phyloP scores from a whole-genome alignment of 2,797 vertebrate genomes.

The Nyctibius grandis region DNA sequence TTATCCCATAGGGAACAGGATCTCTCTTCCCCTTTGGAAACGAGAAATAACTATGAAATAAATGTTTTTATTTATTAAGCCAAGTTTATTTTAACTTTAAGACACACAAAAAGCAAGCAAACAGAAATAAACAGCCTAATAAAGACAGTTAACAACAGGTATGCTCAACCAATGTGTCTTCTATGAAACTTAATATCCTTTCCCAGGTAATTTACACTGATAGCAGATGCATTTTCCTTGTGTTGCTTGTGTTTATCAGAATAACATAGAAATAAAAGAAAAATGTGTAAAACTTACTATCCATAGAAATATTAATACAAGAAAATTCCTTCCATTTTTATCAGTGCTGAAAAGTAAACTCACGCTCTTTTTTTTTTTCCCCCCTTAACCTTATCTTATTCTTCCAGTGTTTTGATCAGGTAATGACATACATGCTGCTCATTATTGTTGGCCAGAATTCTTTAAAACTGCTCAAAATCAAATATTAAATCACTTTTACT shows the following conservation, averaged over 20 bases:
- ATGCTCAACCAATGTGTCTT: not conserved
- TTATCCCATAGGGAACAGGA: rapidly evolving
- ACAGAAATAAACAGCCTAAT: not conserved
- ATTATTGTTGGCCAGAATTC: not conserved
- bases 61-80: not conserved
- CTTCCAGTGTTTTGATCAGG: not conserved
- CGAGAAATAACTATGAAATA: not conserved
- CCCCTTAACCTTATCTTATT: not conserved
- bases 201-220: not conserved
- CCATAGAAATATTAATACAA: not conserved
- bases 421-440: not conserved
- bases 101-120: not conserved
- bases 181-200: not conserved
- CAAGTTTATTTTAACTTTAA: not conserved
- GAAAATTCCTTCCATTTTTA: not conserved
- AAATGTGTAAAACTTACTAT: not conserved
- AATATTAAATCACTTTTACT: not conserved
- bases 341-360: not conserved
- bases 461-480: slow-evolving; percentile 3
- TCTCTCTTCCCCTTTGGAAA: not conserved
- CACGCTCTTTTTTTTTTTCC: rapidly evolving
- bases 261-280: not conserved
- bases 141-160: not conserved
- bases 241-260: not conserved
- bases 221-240: not conserved